Conservation (phyloP, 2,888 invertebrate species). For the Entomobrya multifasciata region DNA sequence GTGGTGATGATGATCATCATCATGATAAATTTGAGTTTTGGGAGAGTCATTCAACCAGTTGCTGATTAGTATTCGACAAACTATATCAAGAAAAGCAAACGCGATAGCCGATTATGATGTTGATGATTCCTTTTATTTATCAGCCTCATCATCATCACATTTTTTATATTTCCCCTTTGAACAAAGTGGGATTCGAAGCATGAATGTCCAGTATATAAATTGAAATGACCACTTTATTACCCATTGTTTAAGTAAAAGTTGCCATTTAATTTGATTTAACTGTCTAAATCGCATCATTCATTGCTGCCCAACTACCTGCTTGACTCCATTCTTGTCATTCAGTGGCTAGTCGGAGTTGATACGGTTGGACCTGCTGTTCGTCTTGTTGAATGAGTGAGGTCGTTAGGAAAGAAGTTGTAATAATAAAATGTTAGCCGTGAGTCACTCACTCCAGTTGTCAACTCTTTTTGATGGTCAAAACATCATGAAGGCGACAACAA, state of each 20-base stretch:
- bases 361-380: no score
- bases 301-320: slow-evolving; percentile 32
- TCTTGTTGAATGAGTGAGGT: slow-evolving; percentile 51
- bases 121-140: slow-evolving; percentile 52
- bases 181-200: slow-evolving; percentile 7
- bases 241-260: slow-evolving; percentile 68
- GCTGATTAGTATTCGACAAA: slow-evolving; percentile 58
- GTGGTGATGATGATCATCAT: background rate
- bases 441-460: slow-evolving; percentile 1
- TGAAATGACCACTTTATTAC: slow-evolving; percentile 74
- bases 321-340: slow-evolving; percentile 55
- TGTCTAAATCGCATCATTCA: slow-evolving; percentile 59
- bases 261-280: slow-evolving; percentile 68
- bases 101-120: slow-evolving; percentile 53
- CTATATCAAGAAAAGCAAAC: slow-evolving; percentile 38
- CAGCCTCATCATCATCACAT: slow-evolving; percentile 12
- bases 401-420: slow-evolving; percentile 51
- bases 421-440: slow-evolving; percentile 39
- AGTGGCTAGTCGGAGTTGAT: background rate
- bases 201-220: slow-evolving; percentile 35
- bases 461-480: background rate
- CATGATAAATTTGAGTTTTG: no score
- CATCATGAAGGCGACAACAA: slow-evolving; percentile 29
- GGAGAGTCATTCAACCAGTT: slow-evolving; percentile 33
- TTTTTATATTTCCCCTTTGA: background rate